Conservation (phyloP, 92 coral and sea anemone species). For the Anthopleura xanthogrammica region DNA sequence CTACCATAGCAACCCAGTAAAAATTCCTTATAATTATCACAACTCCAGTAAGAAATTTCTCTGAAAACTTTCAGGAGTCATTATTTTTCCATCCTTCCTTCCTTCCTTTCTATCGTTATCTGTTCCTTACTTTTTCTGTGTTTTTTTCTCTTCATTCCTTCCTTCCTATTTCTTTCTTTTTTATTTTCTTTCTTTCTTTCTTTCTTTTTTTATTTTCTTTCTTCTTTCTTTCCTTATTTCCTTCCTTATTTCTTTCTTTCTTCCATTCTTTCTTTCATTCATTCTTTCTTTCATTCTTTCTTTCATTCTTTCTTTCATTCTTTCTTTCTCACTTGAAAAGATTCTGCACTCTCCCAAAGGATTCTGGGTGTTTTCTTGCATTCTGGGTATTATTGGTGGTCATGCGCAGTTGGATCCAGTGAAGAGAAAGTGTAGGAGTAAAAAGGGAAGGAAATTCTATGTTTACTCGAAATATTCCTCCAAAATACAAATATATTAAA, state of each 20-base stretch:
- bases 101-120: no score
- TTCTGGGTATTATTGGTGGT: constrained; percentile 21
- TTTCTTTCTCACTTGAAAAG: neutral
- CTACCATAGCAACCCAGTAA: no score
- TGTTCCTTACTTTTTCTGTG: no score
- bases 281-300: neutral
- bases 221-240: neutral
- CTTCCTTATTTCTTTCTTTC: neutral
- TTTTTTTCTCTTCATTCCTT: no score
- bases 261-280: neutral
- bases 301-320: neutral
- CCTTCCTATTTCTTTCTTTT: no score
- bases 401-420: constrained; percentile 29
- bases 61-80: no score
- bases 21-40: no score
- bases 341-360: neutral
- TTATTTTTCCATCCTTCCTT: no score
- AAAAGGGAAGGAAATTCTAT: constrained; percentile 32
- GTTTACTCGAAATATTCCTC: constrained; percentile 20
- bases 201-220: neutral
- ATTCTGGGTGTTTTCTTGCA: neutral
- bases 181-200: no score
- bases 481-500: neutral
- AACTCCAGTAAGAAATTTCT: no score
- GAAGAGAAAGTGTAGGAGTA: constrained; percentile 46